These are phyloP conservation scores for Vombatus ursinus DNA, from an alignment of 2,113 vertebrate genomes.

Conservation along the genomic window DNA sequence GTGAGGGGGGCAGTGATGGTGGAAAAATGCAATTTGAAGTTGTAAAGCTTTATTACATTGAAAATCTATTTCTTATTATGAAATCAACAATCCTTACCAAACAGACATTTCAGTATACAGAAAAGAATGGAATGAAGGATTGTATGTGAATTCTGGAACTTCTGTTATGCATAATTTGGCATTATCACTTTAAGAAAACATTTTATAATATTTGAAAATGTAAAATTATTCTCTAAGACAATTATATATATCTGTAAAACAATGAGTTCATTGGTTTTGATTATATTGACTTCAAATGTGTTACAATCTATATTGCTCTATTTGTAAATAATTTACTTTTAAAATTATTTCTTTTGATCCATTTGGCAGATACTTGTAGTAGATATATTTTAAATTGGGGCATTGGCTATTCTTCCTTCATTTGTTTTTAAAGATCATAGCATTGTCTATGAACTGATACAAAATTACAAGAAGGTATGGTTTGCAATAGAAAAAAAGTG, in stretches of 20 bases:
- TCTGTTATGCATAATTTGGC: background rate
- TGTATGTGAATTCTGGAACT: background rate
- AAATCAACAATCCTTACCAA: background rate
- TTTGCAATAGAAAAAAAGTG: background rate
- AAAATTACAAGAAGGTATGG: conserved; percentile 28
- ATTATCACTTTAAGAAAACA: background rate
- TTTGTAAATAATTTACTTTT: conserved; percentile 41
- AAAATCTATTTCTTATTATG: background rate
- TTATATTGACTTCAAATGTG: background rate
- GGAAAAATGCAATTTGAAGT: conserved; percentile 21
- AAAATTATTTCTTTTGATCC: background rate
- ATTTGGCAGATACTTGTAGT: conserved; percentile 17
- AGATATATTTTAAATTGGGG: conserved; percentile 27
- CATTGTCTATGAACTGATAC: conserved; percentile 29
- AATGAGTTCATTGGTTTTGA: conserved; percentile 15
- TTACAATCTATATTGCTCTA: background rate
- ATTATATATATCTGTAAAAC: conserved; percentile 5
- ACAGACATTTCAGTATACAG: background rate
- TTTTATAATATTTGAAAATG: background rate
- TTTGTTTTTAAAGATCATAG: conserved; percentile 8
- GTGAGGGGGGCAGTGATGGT: background rate
- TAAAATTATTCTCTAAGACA: conserved; percentile 18
- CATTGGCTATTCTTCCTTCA: conserved; percentile 28
- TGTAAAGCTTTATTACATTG: conserved; percentile 2
- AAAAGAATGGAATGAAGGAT: background rate